Percentiles rank a stretch among this genome's conserved stretches.
Evolutionary conservation across 2,113 vertebrate species (phyloP).

Genomic region (Aptenodytes forsteri): DNA sequence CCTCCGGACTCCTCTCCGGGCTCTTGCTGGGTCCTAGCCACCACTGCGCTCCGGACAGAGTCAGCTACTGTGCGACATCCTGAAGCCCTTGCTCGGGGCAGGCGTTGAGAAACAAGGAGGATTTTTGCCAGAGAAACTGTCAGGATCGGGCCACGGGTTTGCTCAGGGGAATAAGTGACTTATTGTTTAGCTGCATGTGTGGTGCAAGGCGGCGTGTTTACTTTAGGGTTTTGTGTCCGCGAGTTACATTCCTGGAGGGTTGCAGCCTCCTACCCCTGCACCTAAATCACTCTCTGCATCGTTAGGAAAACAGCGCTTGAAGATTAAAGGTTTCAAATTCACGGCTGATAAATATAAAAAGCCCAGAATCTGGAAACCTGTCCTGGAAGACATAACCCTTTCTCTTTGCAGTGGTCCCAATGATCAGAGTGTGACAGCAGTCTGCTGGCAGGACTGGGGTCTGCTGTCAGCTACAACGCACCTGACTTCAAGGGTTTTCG

Average conservation of each 20-base stretch:
- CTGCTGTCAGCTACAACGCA: accelerated
- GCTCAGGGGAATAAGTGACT: neutral
- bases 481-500: neutral
- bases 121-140: neutral
- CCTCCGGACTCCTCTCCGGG: neutral
- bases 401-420: neutral
- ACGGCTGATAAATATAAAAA: neutral
- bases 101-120: neutral
- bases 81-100: neutral
- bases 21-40: conserved; percentile 67
- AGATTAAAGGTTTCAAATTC: neutral
- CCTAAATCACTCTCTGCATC: neutral
- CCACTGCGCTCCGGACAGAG: neutral
- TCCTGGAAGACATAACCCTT: neutral
- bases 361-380: neutral
- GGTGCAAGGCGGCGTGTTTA: neutral
- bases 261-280: neutral
- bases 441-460: accelerated
- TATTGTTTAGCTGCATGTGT: neutral
- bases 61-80: conserved; percentile 3
- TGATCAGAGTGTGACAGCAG: neutral
- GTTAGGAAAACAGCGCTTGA: neutral
- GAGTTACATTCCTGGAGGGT: neutral
- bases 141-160: neutral
- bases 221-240: neutral